Conservation (phyloP, 2,113 vertebrate species). For the Verasper variegatus region DNA sequence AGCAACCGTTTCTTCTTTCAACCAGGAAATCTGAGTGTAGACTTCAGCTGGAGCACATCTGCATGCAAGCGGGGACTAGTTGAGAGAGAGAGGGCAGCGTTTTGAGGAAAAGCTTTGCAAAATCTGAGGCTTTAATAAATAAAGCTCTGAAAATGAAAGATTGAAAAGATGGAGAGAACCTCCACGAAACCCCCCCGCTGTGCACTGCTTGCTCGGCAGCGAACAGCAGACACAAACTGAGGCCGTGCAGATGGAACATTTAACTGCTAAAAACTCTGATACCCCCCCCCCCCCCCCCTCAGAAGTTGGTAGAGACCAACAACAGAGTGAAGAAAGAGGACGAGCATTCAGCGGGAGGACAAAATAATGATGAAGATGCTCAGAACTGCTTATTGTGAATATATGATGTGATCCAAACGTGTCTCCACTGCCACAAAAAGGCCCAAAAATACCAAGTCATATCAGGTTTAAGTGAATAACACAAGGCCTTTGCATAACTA, state of each 20-base stretch:
- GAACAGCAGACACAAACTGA: neutral
- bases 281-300: too few species aligned
- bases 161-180: neutral
- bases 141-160: neutral
- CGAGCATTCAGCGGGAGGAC: neutral
- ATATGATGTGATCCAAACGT: too few species aligned
- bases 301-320: neutral
- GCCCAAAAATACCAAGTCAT: too few species aligned
- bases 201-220: neutral
- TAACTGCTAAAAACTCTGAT: neutral
- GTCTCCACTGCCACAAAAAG: too few species aligned
- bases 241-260: neutral
- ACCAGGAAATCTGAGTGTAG: too few species aligned
- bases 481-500: too few species aligned
- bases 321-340: neutral
- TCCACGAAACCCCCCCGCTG: neutral
- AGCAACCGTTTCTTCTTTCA: neutral
- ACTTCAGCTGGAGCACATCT: neutral
- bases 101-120: neutral
- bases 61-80: neutral
- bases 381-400: neutral
- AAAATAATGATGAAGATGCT: neutral
- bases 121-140: conserved; percentile 1
- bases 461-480: too few species aligned
- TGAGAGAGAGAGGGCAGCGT: neutral